Conservation (phyloP, 1,140 invertebrate genomes). For the Psilanteris sp. region DNA sequence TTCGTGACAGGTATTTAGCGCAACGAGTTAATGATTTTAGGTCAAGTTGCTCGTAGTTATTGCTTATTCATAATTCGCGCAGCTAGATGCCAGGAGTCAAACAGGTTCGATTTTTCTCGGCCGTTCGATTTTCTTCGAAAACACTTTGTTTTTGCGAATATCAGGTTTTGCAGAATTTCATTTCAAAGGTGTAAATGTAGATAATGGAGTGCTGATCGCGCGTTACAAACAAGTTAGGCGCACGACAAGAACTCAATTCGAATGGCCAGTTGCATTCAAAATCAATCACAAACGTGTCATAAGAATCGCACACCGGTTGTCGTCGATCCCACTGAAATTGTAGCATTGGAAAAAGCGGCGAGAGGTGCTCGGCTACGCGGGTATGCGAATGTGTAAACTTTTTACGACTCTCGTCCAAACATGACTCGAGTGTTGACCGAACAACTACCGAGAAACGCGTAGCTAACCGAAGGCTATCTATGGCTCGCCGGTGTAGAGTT, state of each 20-base stretch:
- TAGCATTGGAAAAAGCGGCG: conserved; percentile 28
- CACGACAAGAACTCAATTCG: background rate
- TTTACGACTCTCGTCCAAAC: conserved; percentile 46
- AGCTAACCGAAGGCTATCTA: conserved; percentile 44
- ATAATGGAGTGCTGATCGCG: too few species aligned
- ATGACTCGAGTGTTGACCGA: conserved; percentile 52
- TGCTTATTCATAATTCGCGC: too few species aligned
- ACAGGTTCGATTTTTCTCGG: conserved; percentile 11
- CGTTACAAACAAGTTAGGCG: conserved; percentile 19
- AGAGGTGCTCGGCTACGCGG: conserved; percentile 21
- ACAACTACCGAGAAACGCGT: conserved; percentile 45
- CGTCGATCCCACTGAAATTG: conserved; percentile 3
- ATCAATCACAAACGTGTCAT: conserved; percentile 39
- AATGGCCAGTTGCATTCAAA: conserved; percentile 14
- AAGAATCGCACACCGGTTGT: conserved; percentile 20
- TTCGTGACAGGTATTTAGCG: too few species aligned
- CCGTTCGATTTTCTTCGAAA: too few species aligned
- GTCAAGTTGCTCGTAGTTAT: too few species aligned
- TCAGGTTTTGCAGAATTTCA: background rate
- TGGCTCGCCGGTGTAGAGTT: conserved; percentile 27
- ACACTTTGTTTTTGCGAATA: background rate
- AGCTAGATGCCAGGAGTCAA: too few species aligned
- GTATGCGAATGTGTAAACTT: conserved; percentile 23
- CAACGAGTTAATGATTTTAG: too few species aligned
- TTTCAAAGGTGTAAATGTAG: conserved; percentile 24